A percentile compares a stretch with the other conserved stretches of the same genome.
Evolutionary conservation across 35 echinoderm and acorn worm genomes (phyloP).

Genomic region (Patiria miniata): DNA sequence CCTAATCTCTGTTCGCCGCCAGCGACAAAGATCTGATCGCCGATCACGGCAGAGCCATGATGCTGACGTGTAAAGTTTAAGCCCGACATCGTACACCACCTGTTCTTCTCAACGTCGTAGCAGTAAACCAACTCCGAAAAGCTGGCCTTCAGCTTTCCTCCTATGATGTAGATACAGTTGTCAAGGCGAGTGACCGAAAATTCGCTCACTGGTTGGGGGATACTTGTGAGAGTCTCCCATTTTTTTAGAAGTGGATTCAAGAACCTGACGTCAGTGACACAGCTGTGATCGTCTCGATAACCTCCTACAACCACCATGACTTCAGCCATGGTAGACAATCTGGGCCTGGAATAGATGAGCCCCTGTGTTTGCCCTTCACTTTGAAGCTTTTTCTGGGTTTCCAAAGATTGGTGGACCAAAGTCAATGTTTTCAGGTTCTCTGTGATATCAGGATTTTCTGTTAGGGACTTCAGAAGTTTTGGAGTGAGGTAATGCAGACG

Average conservation of each 20-base stretch:
- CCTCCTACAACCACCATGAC: conserved; percentile 71
- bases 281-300: conserved; percentile 48
- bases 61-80: conserved; percentile 43
- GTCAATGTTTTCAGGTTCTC: conserved; percentile 26
- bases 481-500: conserved; percentile 55
- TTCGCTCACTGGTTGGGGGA: conserved; percentile 55
- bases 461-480: conserved; percentile 36
- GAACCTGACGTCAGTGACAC: conserved; percentile 59
- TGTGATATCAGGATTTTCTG: conserved; percentile 38
- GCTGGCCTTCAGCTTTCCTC: conserved; percentile 43
- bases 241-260: conserved; percentile 42
- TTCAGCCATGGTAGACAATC: conserved; percentile 63
- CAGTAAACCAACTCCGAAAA: conserved; percentile 41
- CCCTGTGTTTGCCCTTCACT: background rate
- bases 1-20: conserved; percentile 56
- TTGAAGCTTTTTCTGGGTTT: conserved; percentile 36
- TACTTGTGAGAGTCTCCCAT: conserved; percentile 45
- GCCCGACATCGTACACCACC: conserved; percentile 40
- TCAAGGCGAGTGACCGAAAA: conserved; percentile 52
- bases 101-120: conserved; percentile 30
- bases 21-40: conserved; percentile 48
- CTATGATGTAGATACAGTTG: conserved; percentile 66
- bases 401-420: conserved; percentile 42
- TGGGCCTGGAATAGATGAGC: conserved; percentile 18
- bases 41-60: conserved; percentile 41